phyloP scores from a whole-genome alignment of 2,888 invertebrate genomes.

The Ganaspis brasiliensis region DNA sequence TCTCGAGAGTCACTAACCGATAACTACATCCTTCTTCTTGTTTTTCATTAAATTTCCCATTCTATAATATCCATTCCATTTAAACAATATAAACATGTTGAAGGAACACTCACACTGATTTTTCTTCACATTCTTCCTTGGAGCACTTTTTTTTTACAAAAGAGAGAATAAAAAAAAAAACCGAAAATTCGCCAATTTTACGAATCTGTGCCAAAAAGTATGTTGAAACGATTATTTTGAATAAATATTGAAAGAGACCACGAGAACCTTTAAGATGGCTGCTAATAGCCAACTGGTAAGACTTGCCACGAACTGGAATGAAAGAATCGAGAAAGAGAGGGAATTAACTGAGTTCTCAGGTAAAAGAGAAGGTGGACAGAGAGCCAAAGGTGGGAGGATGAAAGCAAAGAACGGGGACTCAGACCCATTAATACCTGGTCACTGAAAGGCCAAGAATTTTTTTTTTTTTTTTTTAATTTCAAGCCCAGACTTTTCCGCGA shows the following conservation, averaged over 20 bases:
- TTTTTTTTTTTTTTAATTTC: neutral
- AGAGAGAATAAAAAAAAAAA: too few relatives aligned
- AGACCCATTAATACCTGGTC: conserved; percentile 4
- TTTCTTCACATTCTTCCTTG: conserved; percentile 27
- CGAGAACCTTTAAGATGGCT: conserved; percentile 69
- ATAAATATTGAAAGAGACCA: conserved; percentile 57
- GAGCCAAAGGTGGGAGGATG: conserved; percentile 33
- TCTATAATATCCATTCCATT: neutral
- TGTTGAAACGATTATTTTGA: too few relatives aligned
- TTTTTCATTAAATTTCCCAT: neutral
- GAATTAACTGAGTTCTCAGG: conserved; percentile 46
- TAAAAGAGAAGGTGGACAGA: conserved; percentile 43
- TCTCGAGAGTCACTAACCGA: neutral
- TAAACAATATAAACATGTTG: neutral
- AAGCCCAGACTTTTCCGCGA: too few relatives aligned
- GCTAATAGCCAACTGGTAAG: conserved; percentile 48
- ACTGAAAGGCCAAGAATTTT: neutral
- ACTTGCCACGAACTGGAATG: conserved; percentile 25
- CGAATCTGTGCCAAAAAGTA: too few relatives aligned
- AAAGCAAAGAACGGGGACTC: conserved; percentile 29
- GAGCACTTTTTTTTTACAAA: neutral
- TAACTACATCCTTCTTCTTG: neutral
- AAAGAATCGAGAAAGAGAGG: conserved; percentile 43
- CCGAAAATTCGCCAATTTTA: too few relatives aligned
- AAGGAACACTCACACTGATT: conserved; percentile 17